phyloP scores from a whole-genome alignment of 2,113 vertebrate genomes.

The Sinocyclocheilus anshuiensis region DNA sequence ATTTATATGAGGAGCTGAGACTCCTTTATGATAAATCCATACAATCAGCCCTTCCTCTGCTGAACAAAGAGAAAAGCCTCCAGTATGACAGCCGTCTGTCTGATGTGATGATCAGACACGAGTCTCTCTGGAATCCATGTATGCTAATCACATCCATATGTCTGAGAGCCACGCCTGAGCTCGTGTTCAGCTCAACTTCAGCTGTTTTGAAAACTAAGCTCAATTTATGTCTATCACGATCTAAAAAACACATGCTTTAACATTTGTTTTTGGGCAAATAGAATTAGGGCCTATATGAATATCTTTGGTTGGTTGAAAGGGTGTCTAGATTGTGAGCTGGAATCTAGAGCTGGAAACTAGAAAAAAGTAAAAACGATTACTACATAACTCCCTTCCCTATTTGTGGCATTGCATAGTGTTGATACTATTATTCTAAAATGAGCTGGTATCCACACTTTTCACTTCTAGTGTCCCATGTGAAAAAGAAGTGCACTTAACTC shows the following conservation, averaged over 20 bases:
- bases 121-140: conserved; percentile 1
- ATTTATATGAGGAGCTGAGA: too few species aligned
- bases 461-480: neutral
- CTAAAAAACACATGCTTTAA: neutral
- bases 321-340: neutral
- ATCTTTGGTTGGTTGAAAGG: neutral
- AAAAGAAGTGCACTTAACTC: neutral
- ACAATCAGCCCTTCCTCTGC: conserved; percentile 20
- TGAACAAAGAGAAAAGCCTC: conserved; percentile 19
- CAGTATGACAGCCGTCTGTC: neutral
- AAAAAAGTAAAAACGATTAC: neutral
- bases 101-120: neutral
- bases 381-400: neutral
- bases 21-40: conserved; percentile 10
- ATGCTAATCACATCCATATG: conserved; percentile 38
- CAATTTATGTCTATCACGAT: neutral
- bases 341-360: neutral
- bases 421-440: neutral
- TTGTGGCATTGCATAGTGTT: neutral
- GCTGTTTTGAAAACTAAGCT: conserved; percentile 11
- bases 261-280: neutral
- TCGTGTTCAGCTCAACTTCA: neutral
- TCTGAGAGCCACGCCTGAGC: conserved; percentile 7
- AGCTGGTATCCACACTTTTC: neutral
- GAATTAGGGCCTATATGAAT: neutral